Conservation (phyloP, 2,888 invertebrate genomes). For the Linnaemya vulpina region DNA sequence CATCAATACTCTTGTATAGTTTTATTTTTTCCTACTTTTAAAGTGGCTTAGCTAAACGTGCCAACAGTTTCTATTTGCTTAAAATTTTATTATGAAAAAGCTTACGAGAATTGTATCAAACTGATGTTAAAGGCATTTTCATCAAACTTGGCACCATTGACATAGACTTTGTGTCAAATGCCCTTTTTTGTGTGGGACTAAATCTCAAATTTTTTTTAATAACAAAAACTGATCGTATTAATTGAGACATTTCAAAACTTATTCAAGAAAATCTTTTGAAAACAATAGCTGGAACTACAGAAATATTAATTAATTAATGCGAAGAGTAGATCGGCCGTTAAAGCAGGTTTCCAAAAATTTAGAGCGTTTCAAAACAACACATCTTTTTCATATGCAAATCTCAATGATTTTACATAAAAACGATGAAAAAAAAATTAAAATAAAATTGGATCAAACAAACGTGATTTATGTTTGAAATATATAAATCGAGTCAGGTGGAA, state of each 20-base stretch:
- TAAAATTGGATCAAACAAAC: constrained; percentile 16
- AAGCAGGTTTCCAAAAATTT: constrained; percentile 4
- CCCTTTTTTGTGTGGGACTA: constrained; percentile 7
- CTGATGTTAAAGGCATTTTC: no score
- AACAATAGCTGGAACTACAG: constrained; percentile 3
- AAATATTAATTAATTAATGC: constrained; percentile 6
- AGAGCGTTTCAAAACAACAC: constrained; percentile 46
- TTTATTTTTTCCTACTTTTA: no score
- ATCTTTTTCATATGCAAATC: constrained; percentile 51
- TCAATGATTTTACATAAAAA: constrained; percentile 28
- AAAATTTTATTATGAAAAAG: no score
- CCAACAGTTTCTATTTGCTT: no score
- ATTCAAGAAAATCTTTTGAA: constrained; percentile 4
- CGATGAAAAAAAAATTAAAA: not conserved
- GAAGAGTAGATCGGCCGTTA: not conserved
- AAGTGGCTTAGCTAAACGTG: no score
- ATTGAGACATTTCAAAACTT: constrained; percentile 6
- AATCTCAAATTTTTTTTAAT: no score
- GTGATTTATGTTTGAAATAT: constrained; percentile 41
- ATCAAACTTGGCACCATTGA: no score
- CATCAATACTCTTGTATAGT: no score
- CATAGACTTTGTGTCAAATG: no score
- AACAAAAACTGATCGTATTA: no score
- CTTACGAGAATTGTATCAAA: no score
- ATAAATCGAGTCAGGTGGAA: constrained; percentile 51